A percentile compares a stretch with the other conserved stretches of the same genome.
Evolutionary conservation across 2,113 vertebrate genomes (phyloP).

Genomic region (Herpetotheres cachinnans): DNA sequence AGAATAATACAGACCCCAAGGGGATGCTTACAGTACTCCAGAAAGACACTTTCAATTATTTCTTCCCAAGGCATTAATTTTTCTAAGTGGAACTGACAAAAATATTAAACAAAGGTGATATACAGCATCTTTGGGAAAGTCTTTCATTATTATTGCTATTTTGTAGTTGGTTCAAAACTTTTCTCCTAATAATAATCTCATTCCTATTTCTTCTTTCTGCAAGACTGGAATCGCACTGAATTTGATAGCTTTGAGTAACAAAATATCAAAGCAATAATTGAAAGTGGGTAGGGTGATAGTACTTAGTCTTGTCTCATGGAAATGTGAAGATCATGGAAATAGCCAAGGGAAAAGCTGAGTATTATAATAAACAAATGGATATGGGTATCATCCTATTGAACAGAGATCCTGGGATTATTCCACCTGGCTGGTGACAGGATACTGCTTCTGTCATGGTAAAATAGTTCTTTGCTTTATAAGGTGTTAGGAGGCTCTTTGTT

Average conservation of each 20-base stretch:
- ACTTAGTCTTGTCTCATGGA: neutral
- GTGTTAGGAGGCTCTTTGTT: neutral
- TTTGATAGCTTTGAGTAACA: neutral
- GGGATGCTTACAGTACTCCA: slow-evolving; percentile 30
- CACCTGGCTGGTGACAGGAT: neutral
- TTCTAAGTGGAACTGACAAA: slow-evolving; percentile 46
- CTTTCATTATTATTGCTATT: neutral
- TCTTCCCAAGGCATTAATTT: slow-evolving; percentile 52
- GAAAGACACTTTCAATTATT: slow-evolving; percentile 56
- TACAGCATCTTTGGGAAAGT: neutral
- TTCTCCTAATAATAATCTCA: neutral
- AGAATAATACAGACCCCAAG: slow-evolving; percentile 55
- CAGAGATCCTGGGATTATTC: neutral
- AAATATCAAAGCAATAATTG: neutral
- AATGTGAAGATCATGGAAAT: neutral
- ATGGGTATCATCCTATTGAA: neutral
- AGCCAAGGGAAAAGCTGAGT: neutral
- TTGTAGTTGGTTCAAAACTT: neutral
- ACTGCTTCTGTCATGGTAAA: neutral
- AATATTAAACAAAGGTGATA: slow-evolving; percentile 64
- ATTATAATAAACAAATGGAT: neutral
- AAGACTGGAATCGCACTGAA: neutral
- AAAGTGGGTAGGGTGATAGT: neutral
- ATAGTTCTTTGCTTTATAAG: neutral
- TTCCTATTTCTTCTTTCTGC: neutral